Conservation (phyloP, 2,797 vertebrate species). For the Myiotriccus ornatus region DNA sequence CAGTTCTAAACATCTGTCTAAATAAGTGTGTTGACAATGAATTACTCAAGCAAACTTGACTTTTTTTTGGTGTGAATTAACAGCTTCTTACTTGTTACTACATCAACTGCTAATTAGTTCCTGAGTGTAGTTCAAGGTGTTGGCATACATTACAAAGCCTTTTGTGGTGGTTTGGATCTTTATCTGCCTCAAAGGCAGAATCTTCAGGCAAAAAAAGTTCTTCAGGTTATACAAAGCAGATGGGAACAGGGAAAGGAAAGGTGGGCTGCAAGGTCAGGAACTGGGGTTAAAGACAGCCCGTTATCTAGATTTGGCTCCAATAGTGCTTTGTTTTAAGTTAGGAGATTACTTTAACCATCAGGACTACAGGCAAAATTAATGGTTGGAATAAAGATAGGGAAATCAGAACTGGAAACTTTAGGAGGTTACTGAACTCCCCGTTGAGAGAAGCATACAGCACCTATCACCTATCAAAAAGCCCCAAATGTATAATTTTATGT, state of each 20-base stretch:
- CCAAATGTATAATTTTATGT: background rate
- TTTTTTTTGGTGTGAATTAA: conserved; percentile 41
- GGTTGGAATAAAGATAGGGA: background rate
- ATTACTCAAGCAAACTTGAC: conserved; percentile 8
- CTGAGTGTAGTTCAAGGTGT: conserved; percentile 62
- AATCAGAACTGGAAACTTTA: background rate
- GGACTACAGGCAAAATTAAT: background rate
- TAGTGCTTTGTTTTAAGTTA: background rate
- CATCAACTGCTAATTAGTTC: conserved; percentile 69
- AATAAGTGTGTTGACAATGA: conserved; percentile 35
- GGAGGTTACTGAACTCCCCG: background rate
- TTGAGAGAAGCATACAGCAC: rapidly evolving
- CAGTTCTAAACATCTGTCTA: conserved; percentile 25
- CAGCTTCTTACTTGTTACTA: conserved; percentile 69
- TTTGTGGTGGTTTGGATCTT: conserved; percentile 58
- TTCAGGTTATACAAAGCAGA: conserved; percentile 14
- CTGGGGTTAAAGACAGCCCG: background rate
- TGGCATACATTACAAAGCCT: conserved; percentile 69
- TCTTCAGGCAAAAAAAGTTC: conserved; percentile 37
- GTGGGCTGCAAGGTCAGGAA: conserved; percentile 19
- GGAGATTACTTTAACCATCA: background rate
- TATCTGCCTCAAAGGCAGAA: conserved; percentile 57
- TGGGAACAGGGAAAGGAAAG: background rate
- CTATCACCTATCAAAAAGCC: background rate
- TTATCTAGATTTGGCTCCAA: background rate